phyloP scores from a whole-genome alignment of 1,140 invertebrate species.

The Chymomyza costata region DNA sequence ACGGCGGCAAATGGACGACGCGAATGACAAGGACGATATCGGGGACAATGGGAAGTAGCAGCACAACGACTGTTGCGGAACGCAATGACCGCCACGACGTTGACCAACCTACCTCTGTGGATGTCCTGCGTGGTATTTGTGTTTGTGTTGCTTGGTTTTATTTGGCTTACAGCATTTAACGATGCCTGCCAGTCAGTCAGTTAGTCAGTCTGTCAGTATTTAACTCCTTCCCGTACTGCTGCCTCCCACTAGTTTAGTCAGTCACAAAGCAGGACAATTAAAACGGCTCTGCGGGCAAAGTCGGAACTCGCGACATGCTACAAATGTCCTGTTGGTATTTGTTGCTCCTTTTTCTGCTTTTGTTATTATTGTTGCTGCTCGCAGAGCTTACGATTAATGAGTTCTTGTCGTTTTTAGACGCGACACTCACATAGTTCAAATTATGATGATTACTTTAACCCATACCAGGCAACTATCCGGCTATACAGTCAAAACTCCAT shows the following conservation, averaged over 20 bases:
- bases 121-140: slow-evolving; percentile 37
- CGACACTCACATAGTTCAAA: slow-evolving; percentile 18
- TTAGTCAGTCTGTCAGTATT: slow-evolving; percentile 1
- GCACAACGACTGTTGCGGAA: too few relatives aligned
- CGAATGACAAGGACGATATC: slow-evolving; percentile 1
- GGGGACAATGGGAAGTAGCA: too few relatives aligned
- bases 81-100: too few relatives aligned
- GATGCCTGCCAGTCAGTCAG: neutral
- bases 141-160: slow-evolving; percentile 25
- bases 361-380: neutral
- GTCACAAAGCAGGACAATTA: slow-evolving; percentile 50
- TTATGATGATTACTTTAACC: slow-evolving; percentile 56
- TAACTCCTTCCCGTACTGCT: too few relatives aligned
- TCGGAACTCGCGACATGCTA: slow-evolving; percentile 42
- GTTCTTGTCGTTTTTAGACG: slow-evolving; percentile 57
- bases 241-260: too few relatives aligned
- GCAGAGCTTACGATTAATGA: slow-evolving; percentile 61
- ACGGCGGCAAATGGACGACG: slow-evolving; percentile 5
- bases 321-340: slow-evolving; percentile 35
- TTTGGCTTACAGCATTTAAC: slow-evolving; percentile 3
- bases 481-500: too few relatives aligned
- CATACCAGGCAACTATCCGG: too few relatives aligned
- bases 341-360: slow-evolving; percentile 17
- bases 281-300: slow-evolving; percentile 55
- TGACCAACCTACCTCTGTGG: slow-evolving; percentile 3